Conservation (phyloP, 2,113 vertebrate genomes). For the Alectura lathami region DNA sequence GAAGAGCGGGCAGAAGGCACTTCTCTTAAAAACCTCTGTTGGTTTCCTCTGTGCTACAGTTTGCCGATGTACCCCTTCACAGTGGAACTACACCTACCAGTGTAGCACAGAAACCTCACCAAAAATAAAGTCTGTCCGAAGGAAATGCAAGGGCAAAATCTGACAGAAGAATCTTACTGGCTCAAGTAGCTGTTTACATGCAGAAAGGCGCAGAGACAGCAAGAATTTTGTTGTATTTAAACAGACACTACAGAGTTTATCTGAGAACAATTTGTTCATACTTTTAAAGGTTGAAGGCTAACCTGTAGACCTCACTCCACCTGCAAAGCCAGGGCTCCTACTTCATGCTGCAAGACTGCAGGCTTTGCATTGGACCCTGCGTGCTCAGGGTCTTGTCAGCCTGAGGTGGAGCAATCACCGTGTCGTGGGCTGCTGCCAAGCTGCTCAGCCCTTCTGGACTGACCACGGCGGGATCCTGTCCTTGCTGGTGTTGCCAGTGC, state of each 20-base stretch:
- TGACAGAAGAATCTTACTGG: not conserved
- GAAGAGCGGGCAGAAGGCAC: not conserved
- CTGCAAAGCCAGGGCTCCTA: not conserved
- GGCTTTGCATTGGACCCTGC: not conserved
- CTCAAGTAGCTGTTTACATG: fast-evolving
- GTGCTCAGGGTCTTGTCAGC: fast-evolving
- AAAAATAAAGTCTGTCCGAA: not conserved
- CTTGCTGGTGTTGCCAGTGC: not conserved
- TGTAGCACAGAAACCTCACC: not conserved
- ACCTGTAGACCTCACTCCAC: not conserved
- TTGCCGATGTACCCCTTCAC: fast-evolving
- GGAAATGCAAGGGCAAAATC: not conserved
- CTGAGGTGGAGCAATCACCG: not conserved
- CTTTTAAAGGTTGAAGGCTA: not conserved
- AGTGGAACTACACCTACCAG: not conserved
- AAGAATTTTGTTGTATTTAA: not conserved
- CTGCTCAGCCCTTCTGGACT: not conserved
- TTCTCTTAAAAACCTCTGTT: not conserved
- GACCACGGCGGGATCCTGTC: not conserved
- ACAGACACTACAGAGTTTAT: not conserved
- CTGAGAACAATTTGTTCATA: not conserved
- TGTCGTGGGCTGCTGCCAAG: not conserved
- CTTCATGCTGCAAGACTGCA: not conserved
- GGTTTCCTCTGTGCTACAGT: not conserved
- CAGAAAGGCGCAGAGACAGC: not conserved